Evolutionary conservation across 1,140 invertebrate species (phyloP), one percentile per base, ranked within the genome.

Genomic region (Zaprionus inermis): DNA sequence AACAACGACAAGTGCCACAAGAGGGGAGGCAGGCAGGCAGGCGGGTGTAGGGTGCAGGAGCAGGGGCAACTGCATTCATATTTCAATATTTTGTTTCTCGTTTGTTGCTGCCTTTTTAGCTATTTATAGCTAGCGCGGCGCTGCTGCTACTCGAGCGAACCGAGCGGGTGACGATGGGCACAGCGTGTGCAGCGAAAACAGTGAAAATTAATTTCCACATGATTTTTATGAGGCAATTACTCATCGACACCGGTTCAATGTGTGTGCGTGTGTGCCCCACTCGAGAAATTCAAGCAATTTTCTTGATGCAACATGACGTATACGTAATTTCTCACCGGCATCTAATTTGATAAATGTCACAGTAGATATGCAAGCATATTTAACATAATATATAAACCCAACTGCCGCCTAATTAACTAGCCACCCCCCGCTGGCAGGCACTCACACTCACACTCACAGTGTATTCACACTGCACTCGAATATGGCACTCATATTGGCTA

Each of bases 191-290:
- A 36, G 28, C n/a, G 77, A 78, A 71, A 89, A 69, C 80, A 78
- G 57, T 89, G 76, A 84, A 89, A 84, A 84, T 84, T 89, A 89
- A 89, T 89, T 89, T 89, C 72, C 85, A 84, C 84, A 89, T 89
- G 78, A 89, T 88, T 89, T 88, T 89, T 89, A 88, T 89, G 84
- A 88, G 84, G 84, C 84, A 89, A 89, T 89, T 89, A 89, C 84
- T 89, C 84, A 89, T 89, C 84, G 84, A 88, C 84, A 88, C 84
- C 64, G 68, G 44, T 3, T 46, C n/a, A 18, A 7, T 0, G 16
- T 4, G n/a, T 28, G 24, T 5, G 3, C 24, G 3, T 0, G 16
- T 4, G n/a, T 28, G 24, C 24, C 5, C 24, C 24, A 5, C 30
- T 32, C 5, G 30, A 7, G 30, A 32, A 32, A 32, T 32, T 32